Conservation (phyloP, 2,888 invertebrate species). For the Acholoe squamosa region DNA sequence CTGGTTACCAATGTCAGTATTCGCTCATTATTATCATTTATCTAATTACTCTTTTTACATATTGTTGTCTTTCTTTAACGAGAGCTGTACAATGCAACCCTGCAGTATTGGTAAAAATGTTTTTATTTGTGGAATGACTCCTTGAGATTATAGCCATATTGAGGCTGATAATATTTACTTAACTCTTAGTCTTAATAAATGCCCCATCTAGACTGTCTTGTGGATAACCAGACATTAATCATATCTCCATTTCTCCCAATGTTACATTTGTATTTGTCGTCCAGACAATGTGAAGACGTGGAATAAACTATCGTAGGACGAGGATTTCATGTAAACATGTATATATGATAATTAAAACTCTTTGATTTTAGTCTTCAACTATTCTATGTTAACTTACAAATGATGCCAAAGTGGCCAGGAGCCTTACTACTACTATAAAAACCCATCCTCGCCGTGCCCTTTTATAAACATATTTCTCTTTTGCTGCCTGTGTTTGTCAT, state of each 20-base stretch:
- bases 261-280: neutral
- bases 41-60: neutral
- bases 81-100: neutral
- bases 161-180: neutral
- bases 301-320: no score
- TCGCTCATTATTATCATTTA: neutral
- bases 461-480: slow-evolving; percentile 33
- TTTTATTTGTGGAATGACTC: slow-evolving; percentile 7
- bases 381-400: neutral
- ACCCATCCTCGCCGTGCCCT: neutral
- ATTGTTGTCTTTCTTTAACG: neutral
- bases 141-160: neutral
- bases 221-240: neutral
- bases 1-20: neutral
- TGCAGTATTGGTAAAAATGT: neutral
- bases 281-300: neutral
- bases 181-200: neutral
- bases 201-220: neutral
- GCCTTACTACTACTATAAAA: neutral
- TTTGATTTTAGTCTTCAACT: neutral
- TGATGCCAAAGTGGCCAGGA: neutral
- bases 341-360: neutral
- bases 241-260: neutral
- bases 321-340: neutral
- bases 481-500: slow-evolving; percentile 4